Conservation (phyloP, 2,113 vertebrate genomes). For the Chloebia gouldiae region DNA sequence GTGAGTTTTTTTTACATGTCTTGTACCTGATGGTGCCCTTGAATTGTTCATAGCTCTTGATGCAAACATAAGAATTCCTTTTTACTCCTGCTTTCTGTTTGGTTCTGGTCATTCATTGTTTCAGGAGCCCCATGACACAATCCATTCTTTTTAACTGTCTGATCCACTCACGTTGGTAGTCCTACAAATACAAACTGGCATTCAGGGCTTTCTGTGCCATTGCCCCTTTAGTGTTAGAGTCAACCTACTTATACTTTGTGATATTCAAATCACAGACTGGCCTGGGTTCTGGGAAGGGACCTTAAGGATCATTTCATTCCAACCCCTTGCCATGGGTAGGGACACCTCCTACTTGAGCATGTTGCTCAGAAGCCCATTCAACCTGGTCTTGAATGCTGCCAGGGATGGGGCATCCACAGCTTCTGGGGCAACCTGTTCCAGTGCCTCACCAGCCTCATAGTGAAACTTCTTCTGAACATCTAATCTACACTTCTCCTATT, state of each 20-base stretch:
- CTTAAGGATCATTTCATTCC: not conserved
- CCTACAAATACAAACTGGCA: not conserved
- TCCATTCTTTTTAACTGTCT: not conserved
- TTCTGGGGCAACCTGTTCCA: not conserved
- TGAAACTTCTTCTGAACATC: not conserved
- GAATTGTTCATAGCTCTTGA: not conserved
- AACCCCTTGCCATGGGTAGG: not conserved
- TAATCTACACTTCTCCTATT: not conserved
- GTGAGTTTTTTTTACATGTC: not conserved
- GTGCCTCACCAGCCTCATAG: not conserved
- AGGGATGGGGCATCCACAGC: not conserved
- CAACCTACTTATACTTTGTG: not conserved
- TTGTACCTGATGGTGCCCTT: not conserved
- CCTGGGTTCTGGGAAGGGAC: not conserved
- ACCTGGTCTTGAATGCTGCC: not conserved
- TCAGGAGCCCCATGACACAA: not conserved
- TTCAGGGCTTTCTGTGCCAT: not conserved
- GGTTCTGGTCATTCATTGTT: not conserved
- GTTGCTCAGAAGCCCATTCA: not conserved
- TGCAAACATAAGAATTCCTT: not conserved
- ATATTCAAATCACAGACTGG: not conserved
- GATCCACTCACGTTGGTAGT: not conserved
- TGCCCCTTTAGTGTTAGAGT: not conserved
- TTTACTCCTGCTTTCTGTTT: not conserved
- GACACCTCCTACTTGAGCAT: fast-evolving